Evolutionary conservation across 2,888 invertebrate species (phyloP), one percentile per base, ranked within the genome.

Genomic region (Rhopalosiphum nymphaeae): DNA sequence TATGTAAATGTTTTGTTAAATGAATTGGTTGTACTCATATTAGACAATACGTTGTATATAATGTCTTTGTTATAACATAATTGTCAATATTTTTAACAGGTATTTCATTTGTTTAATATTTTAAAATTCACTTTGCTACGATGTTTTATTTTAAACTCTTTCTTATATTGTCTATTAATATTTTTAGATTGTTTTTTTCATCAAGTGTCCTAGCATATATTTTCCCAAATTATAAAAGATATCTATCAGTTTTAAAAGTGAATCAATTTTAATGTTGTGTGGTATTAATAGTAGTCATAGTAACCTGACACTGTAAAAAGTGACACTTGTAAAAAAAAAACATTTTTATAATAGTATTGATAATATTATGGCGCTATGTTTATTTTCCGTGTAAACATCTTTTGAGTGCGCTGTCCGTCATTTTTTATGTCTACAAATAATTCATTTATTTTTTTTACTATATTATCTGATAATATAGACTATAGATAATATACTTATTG

Each of bases 221-320:
- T n/a, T 78, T 44, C 29, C 44, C 10, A 56, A 56, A 91, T 56
- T 16, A 91, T 78, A 42, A 86, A 78, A 86, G 36, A 89, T 46
- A 21, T 84, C 44, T 89, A 44, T 84, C 44, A 67, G 44, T 56
- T 57, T 78, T 44, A 53, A 86, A 92, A 46, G 26, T 67, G 9
- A 85, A 84, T 57, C 42, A 44, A 91, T 91, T 44, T 91, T 57
- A 85, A 56, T 85, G 53, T 85, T 91, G 85, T 85, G 91, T 85
- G 44, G 61, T 92, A 36, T 92, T 92, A 7, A n/a, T 36, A 36
- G 92, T 87, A 49, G 67, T 49, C 87, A 87, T 92, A 61, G 92
- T 61, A 49, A 92, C 92, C 46, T 61, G 92, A 57, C n/a, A 92
- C 86, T 57, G 78, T 78, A 36, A 78, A 42, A 78, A 78, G 78